Conservation (phyloP, 2,888 invertebrate species). For the Aporophyla lueneburgensis region DNA sequence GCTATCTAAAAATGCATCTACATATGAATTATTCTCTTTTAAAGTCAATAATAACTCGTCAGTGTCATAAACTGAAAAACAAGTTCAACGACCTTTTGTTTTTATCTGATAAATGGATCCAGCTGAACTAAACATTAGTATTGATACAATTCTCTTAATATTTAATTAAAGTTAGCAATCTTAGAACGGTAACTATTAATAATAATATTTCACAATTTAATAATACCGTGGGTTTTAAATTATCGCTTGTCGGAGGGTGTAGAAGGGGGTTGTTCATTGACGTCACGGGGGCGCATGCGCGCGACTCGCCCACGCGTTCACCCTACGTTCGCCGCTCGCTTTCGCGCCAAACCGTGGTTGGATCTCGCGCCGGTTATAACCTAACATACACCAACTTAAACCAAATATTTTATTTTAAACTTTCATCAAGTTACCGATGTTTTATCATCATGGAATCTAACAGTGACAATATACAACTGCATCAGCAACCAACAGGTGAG, state of each 20-base stretch:
- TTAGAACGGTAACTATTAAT: conserved; percentile 11
- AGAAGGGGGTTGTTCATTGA: conserved; percentile 80
- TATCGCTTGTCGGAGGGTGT: conserved; percentile 62
- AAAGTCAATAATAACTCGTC: neutral
- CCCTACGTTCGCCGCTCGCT: conserved; percentile 72
- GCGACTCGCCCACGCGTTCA: conserved; percentile 77
- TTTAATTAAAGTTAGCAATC: conserved; percentile 10
- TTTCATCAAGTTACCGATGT: conserved; percentile 53
- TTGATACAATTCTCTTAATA: neutral
- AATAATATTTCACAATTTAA: conserved; percentile 44
- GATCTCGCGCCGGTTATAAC: conserved; percentile 84
- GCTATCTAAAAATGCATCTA: neutral
- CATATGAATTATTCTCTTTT: neutral
- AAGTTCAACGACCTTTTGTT: conserved; percentile 32
- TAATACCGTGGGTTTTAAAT: conserved; percentile 48
- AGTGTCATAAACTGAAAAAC: conserved; percentile 20
- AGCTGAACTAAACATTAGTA: conserved; percentile 1
- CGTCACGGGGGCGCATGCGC: conserved; percentile 87
- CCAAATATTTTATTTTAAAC: conserved; percentile 34
- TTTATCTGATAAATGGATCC: conserved; percentile 20
- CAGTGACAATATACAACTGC: conserved; percentile 72
- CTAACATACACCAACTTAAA: conserved; percentile 70
- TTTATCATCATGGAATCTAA: conserved; percentile 77
- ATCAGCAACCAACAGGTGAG: conserved; percentile 82
- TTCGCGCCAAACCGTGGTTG: conserved; percentile 88